These are phyloP conservation scores for Atherinosoma microstoma DNA, from an alignment of 2,797 vertebrate genomes.

Conservation along the genomic window DNA sequence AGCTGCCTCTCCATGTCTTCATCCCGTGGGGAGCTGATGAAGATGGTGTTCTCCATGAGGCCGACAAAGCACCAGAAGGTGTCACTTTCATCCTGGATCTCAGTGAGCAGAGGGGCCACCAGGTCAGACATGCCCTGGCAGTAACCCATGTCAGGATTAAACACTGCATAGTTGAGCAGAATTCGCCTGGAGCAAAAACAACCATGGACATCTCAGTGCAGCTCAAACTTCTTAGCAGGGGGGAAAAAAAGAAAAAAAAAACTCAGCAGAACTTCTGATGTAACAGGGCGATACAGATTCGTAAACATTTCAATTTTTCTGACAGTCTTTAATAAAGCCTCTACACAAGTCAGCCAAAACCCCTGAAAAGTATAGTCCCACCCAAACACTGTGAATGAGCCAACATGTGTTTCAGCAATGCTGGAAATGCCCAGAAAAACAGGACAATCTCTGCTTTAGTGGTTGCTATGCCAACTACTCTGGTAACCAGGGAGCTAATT, in stretches of 20 bases:
- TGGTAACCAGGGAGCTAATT: slow-evolving; percentile 71
- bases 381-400: slow-evolving; percentile 56
- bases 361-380: slow-evolving; percentile 41
- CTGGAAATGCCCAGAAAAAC: slow-evolving; percentile 47
- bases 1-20: slow-evolving; percentile 99
- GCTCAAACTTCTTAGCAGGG: slow-evolving; percentile 21
- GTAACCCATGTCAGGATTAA: slow-evolving; percentile 93
- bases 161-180: slow-evolving; percentile 96
- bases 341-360: slow-evolving; percentile 34
- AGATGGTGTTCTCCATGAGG: slow-evolving; percentile 99
- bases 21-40: slow-evolving; percentile 95
- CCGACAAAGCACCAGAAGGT: slow-evolving; percentile 99
- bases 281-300: slow-evolving; percentile 7
- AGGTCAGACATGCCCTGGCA: slow-evolving; percentile 99
- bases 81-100: slow-evolving; percentile 96
- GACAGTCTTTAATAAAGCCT: slow-evolving; percentile 16
- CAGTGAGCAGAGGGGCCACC: slow-evolving; percentile 95
- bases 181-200: slow-evolving; percentile 85
- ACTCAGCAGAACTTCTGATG: slow-evolving; percentile 1
- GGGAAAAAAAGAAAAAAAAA: slow-evolving; percentile 3
- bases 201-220: slow-evolving; percentile 24
- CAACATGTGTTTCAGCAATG: slow-evolving; percentile 53
- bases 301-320: slow-evolving; percentile 26
- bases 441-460: slow-evolving; percentile 41
- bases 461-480: slow-evolving; percentile 62